These are phyloP conservation scores for Hyaena hyaena DNA, from an alignment of 2,113 vertebrate species.

Conservation along the genomic window DNA sequence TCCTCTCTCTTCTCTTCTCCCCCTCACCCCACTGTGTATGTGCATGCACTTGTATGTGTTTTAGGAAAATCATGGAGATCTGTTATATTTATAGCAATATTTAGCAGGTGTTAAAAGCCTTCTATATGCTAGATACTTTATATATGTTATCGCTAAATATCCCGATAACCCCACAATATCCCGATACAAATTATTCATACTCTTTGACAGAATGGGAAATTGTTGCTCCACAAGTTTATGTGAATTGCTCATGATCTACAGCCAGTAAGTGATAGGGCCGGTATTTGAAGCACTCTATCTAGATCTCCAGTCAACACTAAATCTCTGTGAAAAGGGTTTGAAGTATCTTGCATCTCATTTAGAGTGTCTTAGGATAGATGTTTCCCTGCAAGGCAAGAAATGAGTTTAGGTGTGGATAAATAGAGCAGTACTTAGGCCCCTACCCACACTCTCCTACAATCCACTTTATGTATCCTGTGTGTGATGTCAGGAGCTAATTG, in stretches of 20 bases:
- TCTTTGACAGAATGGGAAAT: background rate
- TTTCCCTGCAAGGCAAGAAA: background rate
- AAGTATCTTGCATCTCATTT: background rate
- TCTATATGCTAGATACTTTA: background rate
- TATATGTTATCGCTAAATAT: background rate
- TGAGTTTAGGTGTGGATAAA: background rate
- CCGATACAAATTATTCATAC: background rate
- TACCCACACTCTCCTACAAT: background rate
- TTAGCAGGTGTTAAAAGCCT: background rate
- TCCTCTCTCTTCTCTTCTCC: background rate
- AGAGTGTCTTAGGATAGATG: background rate
- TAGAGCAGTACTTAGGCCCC: background rate
- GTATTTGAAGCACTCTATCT: background rate
- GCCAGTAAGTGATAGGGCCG: background rate
- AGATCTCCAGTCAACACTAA: background rate
- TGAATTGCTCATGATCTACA: background rate
- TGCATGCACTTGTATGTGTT: background rate
- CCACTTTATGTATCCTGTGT: background rate
- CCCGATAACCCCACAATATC: background rate
- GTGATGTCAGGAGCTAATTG: constrained; percentile 53
- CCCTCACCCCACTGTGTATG: background rate
- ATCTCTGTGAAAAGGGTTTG: background rate
- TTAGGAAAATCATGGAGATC: background rate
- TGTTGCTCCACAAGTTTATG: background rate
- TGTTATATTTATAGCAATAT: background rate